Evolutionary conservation across 2,888 invertebrate genomes (phyloP).

Genomic region (Chymomyza fuscimana): DNA sequence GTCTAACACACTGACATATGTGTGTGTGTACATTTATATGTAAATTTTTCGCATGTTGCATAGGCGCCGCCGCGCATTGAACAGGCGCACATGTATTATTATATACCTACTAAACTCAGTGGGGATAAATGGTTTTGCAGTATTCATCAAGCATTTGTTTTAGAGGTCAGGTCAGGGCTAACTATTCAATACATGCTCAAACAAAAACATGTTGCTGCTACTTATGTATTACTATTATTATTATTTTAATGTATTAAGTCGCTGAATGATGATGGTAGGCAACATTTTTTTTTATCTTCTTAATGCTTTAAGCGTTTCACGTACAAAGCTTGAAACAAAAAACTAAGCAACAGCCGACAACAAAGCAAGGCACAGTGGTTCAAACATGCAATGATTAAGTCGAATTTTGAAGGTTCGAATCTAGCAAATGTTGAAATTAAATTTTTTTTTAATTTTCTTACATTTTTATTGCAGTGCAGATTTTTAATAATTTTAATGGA

Average conservation of each 20-base stretch:
- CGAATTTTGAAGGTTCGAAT: background rate
- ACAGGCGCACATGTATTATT: conserved; percentile 54
- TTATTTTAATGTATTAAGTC: background rate
- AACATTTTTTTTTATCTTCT: conserved; percentile 8
- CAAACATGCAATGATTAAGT: too few relatives aligned
- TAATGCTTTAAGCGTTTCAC: background rate
- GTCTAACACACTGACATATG: conserved; percentile 44
- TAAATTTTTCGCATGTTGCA: conserved; percentile 29
- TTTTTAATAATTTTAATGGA: too few relatives aligned
- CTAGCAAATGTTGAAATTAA: background rate
- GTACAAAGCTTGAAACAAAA: conserved; percentile 2
- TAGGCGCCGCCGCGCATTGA: conserved; percentile 24
- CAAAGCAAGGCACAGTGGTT: background rate
- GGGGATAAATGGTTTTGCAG: background rate
- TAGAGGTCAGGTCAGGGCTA: conserved; percentile 42
- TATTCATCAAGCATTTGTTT: conserved; percentile 1
- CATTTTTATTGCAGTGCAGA: too few relatives aligned
- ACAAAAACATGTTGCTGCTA: conserved; percentile 14
- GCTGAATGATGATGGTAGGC: conserved; percentile 4
- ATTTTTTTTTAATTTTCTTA: background rate
- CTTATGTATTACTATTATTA: background rate
- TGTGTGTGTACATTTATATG: conserved; percentile 8
- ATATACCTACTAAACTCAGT: too few relatives aligned
- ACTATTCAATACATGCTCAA: conserved; percentile 1
- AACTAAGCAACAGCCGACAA: background rate